Conservation (phyloP, 2,113 vertebrate genomes). For the Apodemus speciosus region DNA sequence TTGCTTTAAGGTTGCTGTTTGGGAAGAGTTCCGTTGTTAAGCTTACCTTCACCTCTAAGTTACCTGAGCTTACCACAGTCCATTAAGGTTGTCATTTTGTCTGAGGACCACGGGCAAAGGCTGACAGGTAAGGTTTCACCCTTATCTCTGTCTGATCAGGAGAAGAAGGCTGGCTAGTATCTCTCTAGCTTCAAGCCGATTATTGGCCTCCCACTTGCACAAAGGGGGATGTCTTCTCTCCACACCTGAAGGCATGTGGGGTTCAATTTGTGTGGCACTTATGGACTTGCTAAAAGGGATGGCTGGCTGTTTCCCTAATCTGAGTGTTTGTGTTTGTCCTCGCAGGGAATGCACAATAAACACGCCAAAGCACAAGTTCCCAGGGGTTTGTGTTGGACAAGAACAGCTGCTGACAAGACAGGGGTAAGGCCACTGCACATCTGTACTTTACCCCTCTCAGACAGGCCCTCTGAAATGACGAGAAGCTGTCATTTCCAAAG, state of each 20-base stretch:
- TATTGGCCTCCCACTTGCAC: constrained; percentile 70
- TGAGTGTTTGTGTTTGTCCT: constrained; percentile 75
- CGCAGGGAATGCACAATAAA: constrained; percentile 62
- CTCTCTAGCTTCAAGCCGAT: constrained; percentile 77
- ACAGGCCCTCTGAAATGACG: not conserved
- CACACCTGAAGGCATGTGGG: constrained; percentile 78
- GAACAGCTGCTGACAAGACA: not conserved
- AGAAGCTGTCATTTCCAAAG: not conserved
- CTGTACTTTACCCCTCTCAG: not conserved
- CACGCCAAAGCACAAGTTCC: constrained; percentile 66
- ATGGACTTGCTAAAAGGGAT: constrained; percentile 76
- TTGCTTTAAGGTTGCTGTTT: constrained; percentile 30
- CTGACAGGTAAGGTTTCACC: constrained; percentile 82
- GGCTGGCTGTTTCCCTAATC: constrained; percentile 71
- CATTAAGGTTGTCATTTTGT: constrained; percentile 74
- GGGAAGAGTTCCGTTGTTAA: constrained; percentile 20
- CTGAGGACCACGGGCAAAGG: constrained; percentile 48
- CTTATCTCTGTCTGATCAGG: constrained; percentile 84
- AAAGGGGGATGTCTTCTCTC: constrained; percentile 70
- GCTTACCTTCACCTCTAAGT: constrained; percentile 52
- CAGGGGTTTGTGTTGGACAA: constrained; percentile 24
- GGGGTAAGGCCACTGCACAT: constrained; percentile 23
- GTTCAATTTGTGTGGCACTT: constrained; percentile 72
- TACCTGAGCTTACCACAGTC: constrained; percentile 63
- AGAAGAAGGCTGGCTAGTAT: constrained; percentile 81